Percentiles rank a stretch among this genome's conserved stretches.
These are phyloP conservation scores for Acrossocheilus wenchowensis DNA, from an alignment of 2,797 vertebrate species.

Conservation along the genomic window DNA sequence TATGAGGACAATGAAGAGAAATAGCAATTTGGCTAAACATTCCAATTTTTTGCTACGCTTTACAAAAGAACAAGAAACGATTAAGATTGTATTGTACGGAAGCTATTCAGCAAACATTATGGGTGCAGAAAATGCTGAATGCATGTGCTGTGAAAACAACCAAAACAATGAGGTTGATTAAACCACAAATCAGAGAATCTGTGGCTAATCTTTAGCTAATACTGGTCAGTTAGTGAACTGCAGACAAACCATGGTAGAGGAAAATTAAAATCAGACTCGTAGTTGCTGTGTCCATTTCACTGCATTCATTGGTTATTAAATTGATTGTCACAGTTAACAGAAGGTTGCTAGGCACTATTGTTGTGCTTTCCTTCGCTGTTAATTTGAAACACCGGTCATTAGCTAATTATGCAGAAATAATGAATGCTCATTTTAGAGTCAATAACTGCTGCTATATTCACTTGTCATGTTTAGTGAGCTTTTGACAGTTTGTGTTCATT, in stretches of 20 bases:
- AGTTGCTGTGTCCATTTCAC: neutral
- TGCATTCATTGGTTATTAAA: slow-evolving; percentile 40
- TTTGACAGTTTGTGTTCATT: neutral
- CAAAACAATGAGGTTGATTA: slow-evolving; percentile 17
- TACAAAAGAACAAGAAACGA: neutral
- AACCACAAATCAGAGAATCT: neutral
- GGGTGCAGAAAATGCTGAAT: neutral
- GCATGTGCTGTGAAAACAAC: neutral
- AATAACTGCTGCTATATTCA: slow-evolving; percentile 40
- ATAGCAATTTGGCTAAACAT: neutral
- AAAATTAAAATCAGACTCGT: slow-evolving; percentile 22
- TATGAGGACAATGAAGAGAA: neutral
- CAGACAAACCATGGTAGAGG: neutral
- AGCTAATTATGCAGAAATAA: slow-evolving; percentile 41
- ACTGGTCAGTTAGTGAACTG: slow-evolving; percentile 5
- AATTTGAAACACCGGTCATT: slow-evolving; percentile 29
- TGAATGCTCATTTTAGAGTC: slow-evolving; percentile 7
- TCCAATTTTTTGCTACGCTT: too few relatives aligned
- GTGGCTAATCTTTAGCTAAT: slow-evolving; percentile 18
- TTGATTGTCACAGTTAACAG: slow-evolving; percentile 32
- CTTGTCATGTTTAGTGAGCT: slow-evolving; percentile 34
- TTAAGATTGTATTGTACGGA: neutral
- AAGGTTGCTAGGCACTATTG: slow-evolving; percentile 26
- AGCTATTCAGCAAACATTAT: neutral
- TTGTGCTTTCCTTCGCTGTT: slow-evolving; percentile 24